These are phyloP conservation scores for Plectropomus leopardus DNA, from an alignment of 2,113 vertebrate species.

Conservation along the genomic window DNA sequence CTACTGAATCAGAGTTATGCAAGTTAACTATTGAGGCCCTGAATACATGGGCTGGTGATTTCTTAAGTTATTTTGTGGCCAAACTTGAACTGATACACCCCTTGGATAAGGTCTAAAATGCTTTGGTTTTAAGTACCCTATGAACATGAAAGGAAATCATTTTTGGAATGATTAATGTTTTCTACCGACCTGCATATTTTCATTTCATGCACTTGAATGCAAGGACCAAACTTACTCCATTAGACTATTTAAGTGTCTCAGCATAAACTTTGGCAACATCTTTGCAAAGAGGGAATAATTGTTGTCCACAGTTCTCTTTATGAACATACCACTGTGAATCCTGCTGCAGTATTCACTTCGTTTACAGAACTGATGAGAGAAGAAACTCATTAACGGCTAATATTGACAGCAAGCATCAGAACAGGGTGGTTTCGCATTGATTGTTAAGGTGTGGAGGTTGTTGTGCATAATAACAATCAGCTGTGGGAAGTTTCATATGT, in stretches of 20 bases:
- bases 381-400: slow-evolving; percentile 17
- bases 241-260: neutral
- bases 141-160: neutral
- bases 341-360: neutral
- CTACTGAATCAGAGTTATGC: no score
- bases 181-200: neutral
- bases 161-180: neutral
- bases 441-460: slow-evolving; percentile 31
- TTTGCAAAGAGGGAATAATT: neutral
- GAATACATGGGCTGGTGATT: no score
- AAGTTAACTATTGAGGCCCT: no score
- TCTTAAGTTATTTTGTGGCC: neutral
- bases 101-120: neutral
- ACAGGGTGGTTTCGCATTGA: slow-evolving; percentile 19
- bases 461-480: slow-evolving; percentile 40
- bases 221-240: neutral
- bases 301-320: no score
- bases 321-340: neutral
- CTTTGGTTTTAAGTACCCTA: neutral
- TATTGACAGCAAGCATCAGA: slow-evolving; percentile 26
- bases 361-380: neutral
- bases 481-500: neutral
- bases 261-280: neutral
- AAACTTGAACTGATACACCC: neutral
- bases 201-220: neutral